phyloP scores from a whole-genome alignment of 2,113 vertebrate genomes.

The Planiliza haematocheilus region DNA sequence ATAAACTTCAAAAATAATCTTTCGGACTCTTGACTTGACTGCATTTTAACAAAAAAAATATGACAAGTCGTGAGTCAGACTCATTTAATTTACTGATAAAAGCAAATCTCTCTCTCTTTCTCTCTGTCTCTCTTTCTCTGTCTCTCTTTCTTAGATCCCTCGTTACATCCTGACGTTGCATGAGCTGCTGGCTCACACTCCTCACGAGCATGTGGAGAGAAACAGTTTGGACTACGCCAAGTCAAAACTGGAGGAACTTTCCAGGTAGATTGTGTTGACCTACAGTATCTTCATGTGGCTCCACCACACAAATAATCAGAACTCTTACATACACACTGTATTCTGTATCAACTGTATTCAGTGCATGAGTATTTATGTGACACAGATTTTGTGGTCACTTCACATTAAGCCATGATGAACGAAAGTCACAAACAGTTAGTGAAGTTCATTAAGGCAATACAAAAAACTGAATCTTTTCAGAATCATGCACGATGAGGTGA shows the following conservation, averaged over 20 bases:
- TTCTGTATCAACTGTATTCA: neutral
- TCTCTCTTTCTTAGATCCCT: conserved; percentile 87
- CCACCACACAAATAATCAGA: neutral
- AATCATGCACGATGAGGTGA: conserved; percentile 99
- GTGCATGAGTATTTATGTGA: neutral
- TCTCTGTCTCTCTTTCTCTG: neutral
- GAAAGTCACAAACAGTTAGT: conserved; percentile 1
- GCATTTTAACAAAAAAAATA: conserved; percentile 1
- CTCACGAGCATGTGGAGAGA: conserved; percentile 96
- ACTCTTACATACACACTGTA: neutral
- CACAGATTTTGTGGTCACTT: neutral
- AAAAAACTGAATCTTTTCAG: conserved; percentile 71
- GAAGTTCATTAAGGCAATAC: neutral
- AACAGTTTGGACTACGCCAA: conserved; percentile 98
- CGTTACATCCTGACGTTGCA: conserved; percentile 97
- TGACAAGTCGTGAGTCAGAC: neutral
- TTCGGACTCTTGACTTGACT: neutral
- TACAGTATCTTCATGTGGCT: neutral
- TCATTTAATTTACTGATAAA: neutral
- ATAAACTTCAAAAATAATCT: neutral
- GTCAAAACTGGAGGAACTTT: conserved; percentile 97
- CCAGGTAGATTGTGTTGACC: conserved; percentile 83
- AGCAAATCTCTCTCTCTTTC: neutral
- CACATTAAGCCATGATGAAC: neutral
- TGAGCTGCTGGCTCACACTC: conserved; percentile 96